phyloP scores from a whole-genome alignment of 2,113 vertebrate genomes.

The Calyptommatus sinebrachiatus region DNA sequence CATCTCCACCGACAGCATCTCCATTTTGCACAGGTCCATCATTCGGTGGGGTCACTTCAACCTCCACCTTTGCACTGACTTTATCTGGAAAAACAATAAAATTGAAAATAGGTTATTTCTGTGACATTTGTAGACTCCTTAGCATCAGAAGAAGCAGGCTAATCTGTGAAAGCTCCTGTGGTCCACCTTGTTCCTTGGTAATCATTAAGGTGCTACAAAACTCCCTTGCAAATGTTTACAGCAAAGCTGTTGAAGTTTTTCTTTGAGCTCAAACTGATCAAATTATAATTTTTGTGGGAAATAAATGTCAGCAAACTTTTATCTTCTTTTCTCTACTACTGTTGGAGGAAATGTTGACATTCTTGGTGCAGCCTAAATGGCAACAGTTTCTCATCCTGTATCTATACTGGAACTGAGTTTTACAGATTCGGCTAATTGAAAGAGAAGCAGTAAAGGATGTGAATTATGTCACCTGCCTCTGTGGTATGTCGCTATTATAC shows the following conservation, averaged over 20 bases:
- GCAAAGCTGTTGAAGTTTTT: background rate
- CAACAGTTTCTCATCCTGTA: background rate
- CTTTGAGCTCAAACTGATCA: background rate
- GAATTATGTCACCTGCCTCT: background rate
- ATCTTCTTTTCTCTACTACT: background rate
- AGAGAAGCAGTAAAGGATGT: background rate
- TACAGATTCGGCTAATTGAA: background rate
- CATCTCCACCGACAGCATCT: slow-evolving; percentile 75
- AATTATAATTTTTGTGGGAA: background rate
- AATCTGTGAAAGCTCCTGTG: too few species aligned
- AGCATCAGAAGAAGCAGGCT: background rate
- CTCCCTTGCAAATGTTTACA: background rate
- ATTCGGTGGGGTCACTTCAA: slow-evolving; percentile 90
- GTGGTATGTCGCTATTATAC: background rate
- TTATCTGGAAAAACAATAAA: slow-evolving; percentile 68
- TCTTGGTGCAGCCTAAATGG: background rate
- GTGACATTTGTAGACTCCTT: background rate
- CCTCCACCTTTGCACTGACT: slow-evolving; percentile 85
- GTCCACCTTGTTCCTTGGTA: too few species aligned
- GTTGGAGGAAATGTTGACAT: background rate
- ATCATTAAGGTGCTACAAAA: too few species aligned
- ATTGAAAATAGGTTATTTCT: slow-evolving; percentile 15
- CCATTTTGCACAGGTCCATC: slow-evolving; percentile 88
- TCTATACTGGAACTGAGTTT: background rate
- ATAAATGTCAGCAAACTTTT: background rate